Evolutionary conservation across 2,113 vertebrate genomes (phyloP).

Genomic region (Festucalex cinctus): DNA sequence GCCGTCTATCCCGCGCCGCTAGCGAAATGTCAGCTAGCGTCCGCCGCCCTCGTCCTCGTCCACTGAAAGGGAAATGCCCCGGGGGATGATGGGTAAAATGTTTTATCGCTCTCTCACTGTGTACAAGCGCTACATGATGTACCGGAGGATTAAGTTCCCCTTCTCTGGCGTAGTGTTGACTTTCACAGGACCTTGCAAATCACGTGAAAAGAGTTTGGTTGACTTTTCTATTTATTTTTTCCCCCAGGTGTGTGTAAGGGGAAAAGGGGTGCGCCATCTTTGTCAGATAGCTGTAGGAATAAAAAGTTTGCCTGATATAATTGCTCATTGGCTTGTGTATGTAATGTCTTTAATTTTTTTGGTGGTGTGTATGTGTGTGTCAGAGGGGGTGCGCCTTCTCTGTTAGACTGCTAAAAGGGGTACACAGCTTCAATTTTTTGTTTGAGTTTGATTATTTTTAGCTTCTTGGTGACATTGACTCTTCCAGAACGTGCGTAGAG

Average conservation of each 20-base stretch:
- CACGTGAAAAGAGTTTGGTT: neutral
- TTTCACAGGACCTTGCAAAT: neutral
- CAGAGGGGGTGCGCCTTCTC: too few relatives aligned
- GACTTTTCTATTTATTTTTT: neutral
- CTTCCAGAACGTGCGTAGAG: too few relatives aligned
- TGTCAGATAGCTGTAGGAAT: too few relatives aligned
- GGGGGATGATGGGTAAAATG: constrained; percentile 50
- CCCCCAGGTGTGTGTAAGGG: neutral
- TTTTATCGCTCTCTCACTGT: constrained; percentile 47
- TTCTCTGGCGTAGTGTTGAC: neutral
- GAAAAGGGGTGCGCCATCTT: neutral
- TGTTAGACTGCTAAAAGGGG: too few relatives aligned
- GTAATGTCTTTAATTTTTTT: too few relatives aligned
- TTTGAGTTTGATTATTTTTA: too few relatives aligned
- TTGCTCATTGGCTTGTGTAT: too few relatives aligned
- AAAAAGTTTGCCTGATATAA: too few relatives aligned
- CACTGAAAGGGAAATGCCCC: constrained; percentile 55
- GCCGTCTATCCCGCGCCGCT: constrained; percentile 56
- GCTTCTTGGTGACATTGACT: too few relatives aligned
- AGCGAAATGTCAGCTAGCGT: constrained; percentile 68
- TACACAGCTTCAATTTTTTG: too few relatives aligned
- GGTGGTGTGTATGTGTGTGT: too few relatives aligned
- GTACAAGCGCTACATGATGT: constrained; percentile 32
- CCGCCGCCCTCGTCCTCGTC: constrained; percentile 58
- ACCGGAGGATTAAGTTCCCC: constrained; percentile 34